A percentile compares a stretch with the other conserved stretches of the same genome.
Conservation (phyloP, 2,113 vertebrate genomes). For the Camelus dromedarius region DNA sequence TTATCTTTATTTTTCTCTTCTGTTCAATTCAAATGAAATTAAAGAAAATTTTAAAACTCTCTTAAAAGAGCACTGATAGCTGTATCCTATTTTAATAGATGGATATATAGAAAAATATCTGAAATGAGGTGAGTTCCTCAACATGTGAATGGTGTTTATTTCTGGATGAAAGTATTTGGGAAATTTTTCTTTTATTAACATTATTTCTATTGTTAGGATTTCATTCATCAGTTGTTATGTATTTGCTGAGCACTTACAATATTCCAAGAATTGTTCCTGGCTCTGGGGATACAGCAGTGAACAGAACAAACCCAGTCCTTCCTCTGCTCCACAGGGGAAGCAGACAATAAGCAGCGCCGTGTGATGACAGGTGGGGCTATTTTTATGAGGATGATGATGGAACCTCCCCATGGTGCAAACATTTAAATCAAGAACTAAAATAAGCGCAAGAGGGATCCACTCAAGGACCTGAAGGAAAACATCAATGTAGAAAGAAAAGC, state of each 20-base stretch:
- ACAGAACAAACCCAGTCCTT: not conserved
- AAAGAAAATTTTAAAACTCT: not conserved
- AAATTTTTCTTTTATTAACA: not conserved
- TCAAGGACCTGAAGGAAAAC: not conserved
- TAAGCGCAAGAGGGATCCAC: not conserved
- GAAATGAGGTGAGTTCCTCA: not conserved
- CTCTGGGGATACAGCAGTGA: not conserved
- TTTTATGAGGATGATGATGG: not conserved
- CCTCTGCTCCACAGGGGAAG: not conserved
- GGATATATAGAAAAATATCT: not conserved
- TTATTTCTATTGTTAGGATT: not conserved
- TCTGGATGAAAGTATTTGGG: not conserved
- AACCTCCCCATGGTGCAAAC: not conserved
- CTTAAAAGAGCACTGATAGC: not conserved
- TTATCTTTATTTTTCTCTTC: constrained; percentile 41
- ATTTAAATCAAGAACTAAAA: not conserved
- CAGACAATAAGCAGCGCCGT: not conserved
- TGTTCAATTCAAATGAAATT: constrained; percentile 12
- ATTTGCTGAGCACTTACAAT: not conserved
- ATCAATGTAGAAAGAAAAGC: not conserved
- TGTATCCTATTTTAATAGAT: not conserved
- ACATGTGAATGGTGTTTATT: not conserved
- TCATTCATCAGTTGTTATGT: not conserved
- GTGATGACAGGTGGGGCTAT: not conserved
- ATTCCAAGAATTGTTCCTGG: not conserved